A percentile compares a stretch with the other conserved stretches of the same genome.
Evolutionary conservation across 2,888 invertebrate genomes (phyloP).

Genomic region (Mythimna lalbum): DNA sequence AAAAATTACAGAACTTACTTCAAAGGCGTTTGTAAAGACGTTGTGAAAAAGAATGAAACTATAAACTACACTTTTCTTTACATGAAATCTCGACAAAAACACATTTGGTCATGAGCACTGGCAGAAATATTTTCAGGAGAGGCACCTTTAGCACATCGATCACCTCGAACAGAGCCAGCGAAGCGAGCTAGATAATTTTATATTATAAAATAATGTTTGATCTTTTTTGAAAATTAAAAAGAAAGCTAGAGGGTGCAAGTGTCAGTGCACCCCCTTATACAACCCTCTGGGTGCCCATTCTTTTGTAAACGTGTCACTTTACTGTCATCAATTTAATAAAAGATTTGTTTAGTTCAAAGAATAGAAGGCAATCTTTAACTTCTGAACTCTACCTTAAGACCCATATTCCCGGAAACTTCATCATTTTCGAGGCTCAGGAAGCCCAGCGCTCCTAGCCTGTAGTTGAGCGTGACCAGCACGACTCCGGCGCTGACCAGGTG

Average conservation of each 20-base stretch:
- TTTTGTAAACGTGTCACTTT: neutral
- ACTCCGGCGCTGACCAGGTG: conserved; percentile 91
- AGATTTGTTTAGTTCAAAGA: neutral
- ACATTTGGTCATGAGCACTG: too few relatives aligned
- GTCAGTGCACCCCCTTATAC: too few relatives aligned
- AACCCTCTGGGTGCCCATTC: neutral
- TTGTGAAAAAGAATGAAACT: conserved; percentile 53
- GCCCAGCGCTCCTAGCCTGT: conserved; percentile 91
- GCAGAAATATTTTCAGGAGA: too few relatives aligned
- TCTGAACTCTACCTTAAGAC: conserved; percentile 86
- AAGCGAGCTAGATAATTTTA: too few relatives aligned
- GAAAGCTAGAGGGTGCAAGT: too few relatives aligned
- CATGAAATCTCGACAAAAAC: neutral
- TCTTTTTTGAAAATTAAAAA: too few relatives aligned
- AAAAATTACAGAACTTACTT: conserved; percentile 50
- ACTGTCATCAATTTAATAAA: neutral
- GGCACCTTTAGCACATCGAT: too few relatives aligned
- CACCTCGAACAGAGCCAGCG: too few relatives aligned
- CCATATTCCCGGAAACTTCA: conserved; percentile 92
- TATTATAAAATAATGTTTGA: too few relatives aligned
- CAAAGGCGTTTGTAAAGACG: conserved; percentile 34
- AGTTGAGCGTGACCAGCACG: conserved; percentile 92
- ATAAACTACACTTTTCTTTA: conserved; percentile 16
- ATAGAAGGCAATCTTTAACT: neutral
- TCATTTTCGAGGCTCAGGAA: conserved; percentile 92